Base-by-base conservation (phyloP, 1,140 invertebrate genomes). In the Ceratina japonica region DNA sequence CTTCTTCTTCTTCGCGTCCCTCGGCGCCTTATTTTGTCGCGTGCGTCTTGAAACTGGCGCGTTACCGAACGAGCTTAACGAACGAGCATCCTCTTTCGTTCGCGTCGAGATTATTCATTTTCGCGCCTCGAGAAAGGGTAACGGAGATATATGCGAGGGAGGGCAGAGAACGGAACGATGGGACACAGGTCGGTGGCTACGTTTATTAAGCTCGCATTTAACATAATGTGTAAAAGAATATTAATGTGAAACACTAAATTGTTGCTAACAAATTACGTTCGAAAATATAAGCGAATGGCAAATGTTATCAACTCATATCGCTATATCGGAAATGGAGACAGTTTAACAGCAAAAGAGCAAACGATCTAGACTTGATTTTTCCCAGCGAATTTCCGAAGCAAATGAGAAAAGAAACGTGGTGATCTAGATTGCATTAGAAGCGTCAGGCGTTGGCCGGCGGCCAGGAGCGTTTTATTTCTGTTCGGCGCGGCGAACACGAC, bases 91-190 rank as follows among this genome's bases (percentile, higher is more conserved):
- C 20, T 56, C 49, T 13, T 12, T 12, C 68, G 16, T n/a, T 8
- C 37, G 3, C 3, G 10, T 24, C 73, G 63, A 68, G 22, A 75
- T 75, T 68, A 74, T 63, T 74, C 59, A 74, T 74, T 61, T 18
- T 63, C 24, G 27, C 22, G 18, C 44, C 10, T 37, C 24, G n/a
- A 16, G 16, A 44, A 44, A 3, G 0, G 44, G 71, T 74, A 74
- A 74, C 71, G 44, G 63, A 63, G 71, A 74, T 61, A 49, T 74
- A 74, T 74, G 71, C 49, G 18, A 0, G 69, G 3, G 2, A 13
- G 37, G 13, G 58, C 7, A 16, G 70, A 27, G 51, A n/a, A 51
- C 51, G 10, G n/a, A 1, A 27, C 52, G 27, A 24, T n/a, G 58
- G 20, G 22, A 22, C 22, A 44, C 24, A 44, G 37, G 37, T 44